A percentile compares a stretch with the other conserved stretches of the same genome.
Conservation (phyloP, 2,888 invertebrate species). For the Dioctria rufipes region DNA sequence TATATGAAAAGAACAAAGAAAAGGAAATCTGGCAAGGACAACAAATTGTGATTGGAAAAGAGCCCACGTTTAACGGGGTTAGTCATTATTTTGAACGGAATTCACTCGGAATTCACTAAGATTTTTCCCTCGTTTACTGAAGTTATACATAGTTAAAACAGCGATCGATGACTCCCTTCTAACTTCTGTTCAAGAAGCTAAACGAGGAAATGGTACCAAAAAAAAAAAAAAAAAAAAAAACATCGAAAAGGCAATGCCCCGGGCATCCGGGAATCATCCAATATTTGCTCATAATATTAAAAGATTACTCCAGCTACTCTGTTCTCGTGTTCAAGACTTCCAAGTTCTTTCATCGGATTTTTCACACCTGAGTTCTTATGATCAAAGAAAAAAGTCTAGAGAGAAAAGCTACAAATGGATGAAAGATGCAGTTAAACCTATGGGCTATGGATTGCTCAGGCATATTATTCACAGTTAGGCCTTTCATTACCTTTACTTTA, state of each 20-base stretch:
- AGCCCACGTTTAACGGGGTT: constrained; percentile 36
- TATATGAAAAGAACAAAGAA: constrained; percentile 6
- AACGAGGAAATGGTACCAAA: background rate
- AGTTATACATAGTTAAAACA: constrained; percentile 7
- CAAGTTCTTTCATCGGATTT: constrained; percentile 20
- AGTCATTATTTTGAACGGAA: constrained; percentile 37
- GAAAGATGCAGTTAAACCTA: no score
- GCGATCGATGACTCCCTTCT: constrained; percentile 20
- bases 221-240: background rate
- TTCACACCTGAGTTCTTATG: constrained; percentile 24
- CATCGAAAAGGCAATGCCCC: constrained; percentile 12
- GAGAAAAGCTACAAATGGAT: no score
- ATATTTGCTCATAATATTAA: background rate
- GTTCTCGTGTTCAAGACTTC: background rate
- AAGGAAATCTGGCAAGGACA: constrained; percentile 25
- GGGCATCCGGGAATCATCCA: constrained; percentile 1
- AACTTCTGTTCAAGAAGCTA: background rate
- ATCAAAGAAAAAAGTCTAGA: constrained; percentile 1
- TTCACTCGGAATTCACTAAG: constrained; percentile 15
- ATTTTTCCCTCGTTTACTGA: constrained; percentile 9
- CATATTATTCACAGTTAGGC: background rate
- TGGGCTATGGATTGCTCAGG: no score
- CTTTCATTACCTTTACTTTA: background rate
- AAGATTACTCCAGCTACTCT: background rate
- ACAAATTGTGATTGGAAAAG: constrained; percentile 39